Evolutionary conservation across 92 coral and sea anemone species (phyloP).

Genomic region (Siderastrea radians): DNA sequence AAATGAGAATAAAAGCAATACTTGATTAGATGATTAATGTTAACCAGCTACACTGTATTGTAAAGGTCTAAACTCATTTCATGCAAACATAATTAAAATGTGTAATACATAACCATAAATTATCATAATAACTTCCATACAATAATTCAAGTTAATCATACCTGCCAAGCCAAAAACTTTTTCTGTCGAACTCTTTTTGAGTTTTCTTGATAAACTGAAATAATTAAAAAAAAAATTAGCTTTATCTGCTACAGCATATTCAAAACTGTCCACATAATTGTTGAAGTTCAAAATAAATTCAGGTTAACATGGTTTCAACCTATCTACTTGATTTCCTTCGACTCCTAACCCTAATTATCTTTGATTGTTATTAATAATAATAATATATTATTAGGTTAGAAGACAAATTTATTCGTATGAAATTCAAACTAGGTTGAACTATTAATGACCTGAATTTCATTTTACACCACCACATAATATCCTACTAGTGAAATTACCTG

Average conservation of each 20-base stretch:
- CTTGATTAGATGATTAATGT: not conserved
- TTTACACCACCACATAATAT: not conserved
- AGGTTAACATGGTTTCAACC: too few species aligned
- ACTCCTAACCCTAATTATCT: too few species aligned
- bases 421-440: not conserved
- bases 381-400: not conserved
- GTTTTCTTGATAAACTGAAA: conserved; percentile 43
- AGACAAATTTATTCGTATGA: not conserved
- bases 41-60: not conserved
- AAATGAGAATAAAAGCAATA: not conserved
- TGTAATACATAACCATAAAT: not conserved
- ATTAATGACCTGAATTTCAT: not conserved
- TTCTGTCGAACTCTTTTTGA: conserved; percentile 46
- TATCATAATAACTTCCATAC: not conserved
- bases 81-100: not conserved
- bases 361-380: not conserved
- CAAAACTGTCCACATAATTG: not conserved
- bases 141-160: not conserved
- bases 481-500: conserved; percentile 12
- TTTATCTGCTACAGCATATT: not conserved
- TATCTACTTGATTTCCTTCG: too few species aligned
- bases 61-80: not conserved
- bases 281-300: too few species aligned
- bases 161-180: conserved; percentile 55
- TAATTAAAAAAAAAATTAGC: not conserved